Percentiles rank a stretch among this genome's conserved stretches.
These are phyloP conservation scores for Lycaena phlaeas DNA, from an alignment of 2,888 invertebrate species.

Conservation along the genomic window DNA sequence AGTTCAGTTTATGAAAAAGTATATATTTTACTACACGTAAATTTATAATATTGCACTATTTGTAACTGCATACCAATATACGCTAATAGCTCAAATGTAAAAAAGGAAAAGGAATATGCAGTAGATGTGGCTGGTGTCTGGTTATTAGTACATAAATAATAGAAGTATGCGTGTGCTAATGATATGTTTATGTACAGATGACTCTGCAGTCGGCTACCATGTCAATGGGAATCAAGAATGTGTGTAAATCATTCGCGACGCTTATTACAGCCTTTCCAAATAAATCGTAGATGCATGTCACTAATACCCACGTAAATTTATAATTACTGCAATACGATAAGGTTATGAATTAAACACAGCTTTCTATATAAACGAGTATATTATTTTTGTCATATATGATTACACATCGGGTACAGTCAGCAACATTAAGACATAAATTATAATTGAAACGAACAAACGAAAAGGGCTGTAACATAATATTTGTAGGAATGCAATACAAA, in stretches of 20 bases:
- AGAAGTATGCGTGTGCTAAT: too few relatives aligned
- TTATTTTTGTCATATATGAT: neutral
- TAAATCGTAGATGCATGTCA: conserved; percentile 43
- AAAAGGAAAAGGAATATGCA: too few relatives aligned
- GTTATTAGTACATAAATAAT: too few relatives aligned
- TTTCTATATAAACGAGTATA: conserved; percentile 18
- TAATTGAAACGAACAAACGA: neutral
- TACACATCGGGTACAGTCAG: neutral
- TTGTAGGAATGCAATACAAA: neutral
- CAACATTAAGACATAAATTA: neutral
- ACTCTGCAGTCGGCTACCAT: conserved; percentile 35
- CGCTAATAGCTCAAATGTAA: too few relatives aligned
- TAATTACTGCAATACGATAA: conserved; percentile 33
- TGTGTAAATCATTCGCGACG: conserved; percentile 49
- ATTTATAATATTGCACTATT: too few relatives aligned
- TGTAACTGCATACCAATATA: too few relatives aligned
- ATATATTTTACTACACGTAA: too few relatives aligned
- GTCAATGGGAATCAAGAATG: conserved; percentile 53
- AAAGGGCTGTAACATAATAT: neutral
- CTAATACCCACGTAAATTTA: conserved; percentile 47
- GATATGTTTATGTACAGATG: conserved; percentile 28
- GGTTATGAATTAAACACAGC: conserved; percentile 16
- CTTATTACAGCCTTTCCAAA: conserved; percentile 38
- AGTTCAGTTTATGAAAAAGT: too few relatives aligned
- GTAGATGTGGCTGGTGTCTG: too few relatives aligned